phyloP scores from a whole-genome alignment of 2,113 vertebrate genomes.

The Lamprotornis superbus region DNA sequence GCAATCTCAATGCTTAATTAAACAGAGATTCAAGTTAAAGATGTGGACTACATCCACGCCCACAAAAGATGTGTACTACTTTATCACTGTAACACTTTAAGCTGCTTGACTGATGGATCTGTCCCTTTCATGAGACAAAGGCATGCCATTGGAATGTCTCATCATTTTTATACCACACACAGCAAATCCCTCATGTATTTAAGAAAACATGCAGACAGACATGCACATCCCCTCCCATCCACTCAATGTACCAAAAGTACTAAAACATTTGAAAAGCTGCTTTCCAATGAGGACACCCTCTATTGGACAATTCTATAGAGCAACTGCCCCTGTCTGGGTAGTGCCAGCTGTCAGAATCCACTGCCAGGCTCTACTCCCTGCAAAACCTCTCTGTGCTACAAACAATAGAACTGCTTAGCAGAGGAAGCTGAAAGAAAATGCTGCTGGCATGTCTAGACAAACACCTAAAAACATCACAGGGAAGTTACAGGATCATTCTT shows the following conservation, averaged over 20 bases:
- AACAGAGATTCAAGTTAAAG: not conserved
- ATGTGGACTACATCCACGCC: not conserved
- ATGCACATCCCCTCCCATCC: rapidly evolving
- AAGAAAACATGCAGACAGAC: not conserved
- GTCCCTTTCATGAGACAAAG: not conserved
- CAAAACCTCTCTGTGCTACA: not conserved
- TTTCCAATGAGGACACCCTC: not conserved
- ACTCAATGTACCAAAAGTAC: rapidly evolving
- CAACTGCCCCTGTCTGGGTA: not conserved
- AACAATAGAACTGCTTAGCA: rapidly evolving
- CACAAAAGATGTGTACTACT: not conserved
- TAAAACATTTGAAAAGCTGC: not conserved
- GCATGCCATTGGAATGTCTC: not conserved
- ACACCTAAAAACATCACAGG: not conserved
- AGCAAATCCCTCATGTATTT: not conserved
- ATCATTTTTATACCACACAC: not conserved
- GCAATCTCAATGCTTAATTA: rapidly evolving
- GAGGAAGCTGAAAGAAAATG: not conserved
- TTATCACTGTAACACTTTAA: not conserved
- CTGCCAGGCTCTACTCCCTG: not conserved
- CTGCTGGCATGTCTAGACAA: not conserved
- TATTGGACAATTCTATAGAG: not conserved
- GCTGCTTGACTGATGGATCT: not conserved
- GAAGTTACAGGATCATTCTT: not conserved
- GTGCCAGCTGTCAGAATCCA: not conserved